A percentile compares a stretch with the other conserved stretches of the same genome.
phyloP scores from a whole-genome alignment of 2,888 invertebrate species.

The Eledone cirrhosa region DNA sequence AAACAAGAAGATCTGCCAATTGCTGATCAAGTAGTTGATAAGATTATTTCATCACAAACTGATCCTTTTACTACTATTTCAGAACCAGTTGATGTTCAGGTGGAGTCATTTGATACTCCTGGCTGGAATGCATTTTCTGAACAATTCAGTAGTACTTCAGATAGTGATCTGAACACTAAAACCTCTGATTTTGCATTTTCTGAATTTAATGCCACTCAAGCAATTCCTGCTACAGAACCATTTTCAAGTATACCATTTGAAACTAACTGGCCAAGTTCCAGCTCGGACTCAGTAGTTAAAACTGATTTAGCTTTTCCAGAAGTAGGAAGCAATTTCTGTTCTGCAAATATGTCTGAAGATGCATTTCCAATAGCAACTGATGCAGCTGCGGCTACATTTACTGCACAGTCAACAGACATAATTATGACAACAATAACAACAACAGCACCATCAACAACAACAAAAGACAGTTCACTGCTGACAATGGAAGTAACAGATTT shows the following conservation, averaged over 20 bases:
- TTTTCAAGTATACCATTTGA: no score
- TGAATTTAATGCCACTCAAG: no score
- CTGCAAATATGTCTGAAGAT: conserved; percentile 15
- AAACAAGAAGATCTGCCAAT: neutral
- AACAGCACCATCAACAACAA: no score
- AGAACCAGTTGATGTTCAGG: neutral
- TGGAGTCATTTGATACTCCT: neutral
- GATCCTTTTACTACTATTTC: neutral
- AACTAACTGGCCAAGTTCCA: no score
- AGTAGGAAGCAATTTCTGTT: neutral
- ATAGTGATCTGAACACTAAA: no score
- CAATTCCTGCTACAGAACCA: no score
- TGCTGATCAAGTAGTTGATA: neutral
- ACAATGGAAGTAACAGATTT: neutral
- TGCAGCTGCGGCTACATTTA: no score
- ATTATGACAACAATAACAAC: no score
- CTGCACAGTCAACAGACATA: neutral
- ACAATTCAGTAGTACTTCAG: no score
- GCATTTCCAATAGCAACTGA: neutral
- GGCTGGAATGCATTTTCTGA: no score
- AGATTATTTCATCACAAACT: neutral
- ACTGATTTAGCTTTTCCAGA: neutral
- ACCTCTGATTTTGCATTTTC: no score
- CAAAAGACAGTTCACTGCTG: neutral
- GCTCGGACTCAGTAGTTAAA: no score